Base-by-base conservation (phyloP, 2,113 vertebrate species). In the Caretta caretta region DNA sequence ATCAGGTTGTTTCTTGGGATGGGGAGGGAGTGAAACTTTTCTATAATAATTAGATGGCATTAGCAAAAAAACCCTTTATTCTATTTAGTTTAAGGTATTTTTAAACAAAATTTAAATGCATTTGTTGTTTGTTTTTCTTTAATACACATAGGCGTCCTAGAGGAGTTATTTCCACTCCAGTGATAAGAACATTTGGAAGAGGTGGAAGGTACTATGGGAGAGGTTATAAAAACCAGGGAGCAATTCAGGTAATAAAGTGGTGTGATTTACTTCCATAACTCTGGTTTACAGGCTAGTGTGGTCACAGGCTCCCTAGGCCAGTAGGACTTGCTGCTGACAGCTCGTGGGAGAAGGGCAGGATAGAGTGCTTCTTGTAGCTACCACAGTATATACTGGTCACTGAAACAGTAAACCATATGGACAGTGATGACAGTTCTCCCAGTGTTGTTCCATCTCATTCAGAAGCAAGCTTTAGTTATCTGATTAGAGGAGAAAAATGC, bases 111-210 rank as follows among this genome's bases (percentile, higher is more conserved):
- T 79, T 95, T 59, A 96, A 79, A 0, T 13, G 16, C 89, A 1
- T 93, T 94, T 97, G 89, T 49, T 94, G 62, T 20, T 97, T 93
- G 65, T 84, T 80, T 88, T 89, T 84, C 8, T 78, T 90, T 27
- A 57, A 49, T 59, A 57, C n/a, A 27, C 69, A 8, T 88, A 99
- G 99, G 94, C 99, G 98, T 97, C 98, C 99, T 38, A 98, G 99
- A 98, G 99, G 99, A 96, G 98, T 99, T 96, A 99, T 99, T 96
- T 99, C 99, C 92, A 99, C 99, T 57, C 99, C 99, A 5, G 98
- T 99, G 97, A 99, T 99, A 96, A 98, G 99, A 98, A 99, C 99
- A 38, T 99, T 99, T 97, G 99, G 99, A 97, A 99, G 98, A 98
- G 99, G 99, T 62, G 98, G 98, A 97, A 98, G 98, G 97, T 99